Base-by-base conservation (phyloP, 1,140 invertebrate genomes). In the Aphaenogaster ashmeadi region DNA sequence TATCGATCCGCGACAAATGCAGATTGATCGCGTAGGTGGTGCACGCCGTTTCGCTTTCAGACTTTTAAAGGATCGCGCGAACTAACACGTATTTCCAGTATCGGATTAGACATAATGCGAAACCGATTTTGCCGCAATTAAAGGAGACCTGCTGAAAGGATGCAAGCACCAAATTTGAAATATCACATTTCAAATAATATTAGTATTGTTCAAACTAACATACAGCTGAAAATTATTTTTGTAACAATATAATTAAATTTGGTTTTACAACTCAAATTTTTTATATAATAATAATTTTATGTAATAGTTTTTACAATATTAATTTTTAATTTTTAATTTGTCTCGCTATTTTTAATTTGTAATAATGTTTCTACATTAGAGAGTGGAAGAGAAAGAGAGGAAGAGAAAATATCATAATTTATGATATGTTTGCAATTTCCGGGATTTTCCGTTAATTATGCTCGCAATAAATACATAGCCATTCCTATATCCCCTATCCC, bases 1-100 rank as follows among this genome's bases (percentile, higher is more conserved):
- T 84, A 84, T 75, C 80, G 69, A 58, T 84, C 41, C 52, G 21
- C 69, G 80, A 84, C 80, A 84, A 84, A 84, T 84, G 72, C 80
- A 84, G 80, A 74, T 84, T 84, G 69, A 84, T 84, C 80, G 69
- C 69, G 80, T 74, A 74, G 41, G 67, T 83, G 66, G 79, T 72
- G 79, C 33, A 18, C 52, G 38, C 66, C 66, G 41, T 84, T 74
- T 84, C 80, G 80, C 79, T n/a, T 44, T 44, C 52, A 44, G 64
- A 74, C 67, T 47, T 75, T 84, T 75, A 75, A 84, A 69, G 47
- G 27, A 41, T 47, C 27, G 41, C 38, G 6, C 7, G 67, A 27
- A 36, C 38, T 72, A 18, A 75, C 41, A n/a, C 54, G 67, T 62
- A 50, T 62, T 84, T 74, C 8, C 54, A 36, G 33, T 50, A 60